Evolutionary conservation across 2,113 vertebrate genomes (phyloP), one percentile per base, ranked within the genome.

Genomic region (Centropristis striata): DNA sequence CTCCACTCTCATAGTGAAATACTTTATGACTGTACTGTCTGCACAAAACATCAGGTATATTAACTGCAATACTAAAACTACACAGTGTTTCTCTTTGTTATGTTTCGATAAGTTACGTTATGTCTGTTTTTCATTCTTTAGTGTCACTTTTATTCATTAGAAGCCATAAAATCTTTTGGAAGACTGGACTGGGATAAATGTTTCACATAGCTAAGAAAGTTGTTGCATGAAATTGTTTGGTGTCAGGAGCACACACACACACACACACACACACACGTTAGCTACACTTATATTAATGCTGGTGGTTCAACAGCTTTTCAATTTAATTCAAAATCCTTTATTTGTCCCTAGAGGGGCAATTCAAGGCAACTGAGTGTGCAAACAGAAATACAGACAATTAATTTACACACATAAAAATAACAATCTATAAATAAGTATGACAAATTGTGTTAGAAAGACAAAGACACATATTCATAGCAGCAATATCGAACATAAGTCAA

Each of bases 91-190:
- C 3, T 5, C 5, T 15, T 21, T 6, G 14, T 42, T 5, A 18
- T 14, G 11, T 27, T 21, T 54, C 27, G 27, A 21, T 28, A 14
- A 32, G 23, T 64, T 32, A 16, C 13, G 20, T 39, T 8, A 41
- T 41, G 8, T 47, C 46, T 36, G 2, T 21, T 70, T 57, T 71
- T 25, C 18, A 32, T 71, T 58, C 25, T 71, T 59, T 23, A n/a
- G 23, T 28, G 41, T 53, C 5, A 32, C 13, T 49, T 66, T 4
- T 32, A 21, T 21, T 60, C 21, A 23, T 18, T 16, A 42, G 27
- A 15, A 5, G 42, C 16, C 16, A 27, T 64, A 50, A 21, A 36
- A 14, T 60, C 6, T 37, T 49, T 72, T 23, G 42, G 55, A 20
- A 37, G 11, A 4, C 37, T n/a, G 51, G 32, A 23, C 27, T 7